Evolutionary conservation across 2,888 invertebrate genomes (phyloP).

Genomic region (Sinodicranocentrus sp.): DNA sequence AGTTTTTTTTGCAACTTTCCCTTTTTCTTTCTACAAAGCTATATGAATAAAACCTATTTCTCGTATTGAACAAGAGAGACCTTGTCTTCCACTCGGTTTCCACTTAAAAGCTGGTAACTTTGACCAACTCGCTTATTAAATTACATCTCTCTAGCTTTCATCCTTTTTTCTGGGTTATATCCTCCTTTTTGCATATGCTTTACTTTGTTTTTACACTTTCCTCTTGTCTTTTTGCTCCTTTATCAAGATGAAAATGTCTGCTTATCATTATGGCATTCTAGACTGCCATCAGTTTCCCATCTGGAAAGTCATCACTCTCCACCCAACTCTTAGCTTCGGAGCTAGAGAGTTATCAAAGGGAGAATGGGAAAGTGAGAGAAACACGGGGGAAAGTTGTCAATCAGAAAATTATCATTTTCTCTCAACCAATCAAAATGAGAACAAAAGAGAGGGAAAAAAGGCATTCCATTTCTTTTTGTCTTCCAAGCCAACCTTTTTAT

Average conservation of each 20-base stretch:
- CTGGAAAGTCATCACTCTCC: not conserved
- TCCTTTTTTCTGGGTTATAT: not conserved
- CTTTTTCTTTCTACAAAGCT: not conserved
- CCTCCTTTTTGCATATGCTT: not conserved
- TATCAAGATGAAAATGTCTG: not conserved
- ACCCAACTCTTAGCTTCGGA: not conserved
- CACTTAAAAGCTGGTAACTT: slow-evolving; percentile 17
- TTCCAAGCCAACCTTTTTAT: not conserved
- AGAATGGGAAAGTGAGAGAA: not conserved
- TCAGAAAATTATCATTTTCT: slow-evolving; percentile 19
- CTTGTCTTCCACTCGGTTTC: not conserved
- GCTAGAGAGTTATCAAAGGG: not conserved
- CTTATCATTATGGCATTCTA: not conserved
- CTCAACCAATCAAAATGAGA: slow-evolving; percentile 18
- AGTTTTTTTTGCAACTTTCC: not conserved
- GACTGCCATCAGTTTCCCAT: not conserved
- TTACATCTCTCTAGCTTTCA: not conserved
- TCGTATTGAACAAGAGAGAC: not conserved
- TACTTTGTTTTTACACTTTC: not conserved
- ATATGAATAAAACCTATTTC: not conserved
- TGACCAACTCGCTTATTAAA: slow-evolving; percentile 24
- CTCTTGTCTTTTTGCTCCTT: not conserved
- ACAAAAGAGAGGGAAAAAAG: not conserved
- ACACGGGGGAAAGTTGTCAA: not conserved
- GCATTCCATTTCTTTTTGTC: not conserved